Base-by-base conservation (phyloP, 2,113 vertebrate genomes). In the Semnornis frantzii region DNA sequence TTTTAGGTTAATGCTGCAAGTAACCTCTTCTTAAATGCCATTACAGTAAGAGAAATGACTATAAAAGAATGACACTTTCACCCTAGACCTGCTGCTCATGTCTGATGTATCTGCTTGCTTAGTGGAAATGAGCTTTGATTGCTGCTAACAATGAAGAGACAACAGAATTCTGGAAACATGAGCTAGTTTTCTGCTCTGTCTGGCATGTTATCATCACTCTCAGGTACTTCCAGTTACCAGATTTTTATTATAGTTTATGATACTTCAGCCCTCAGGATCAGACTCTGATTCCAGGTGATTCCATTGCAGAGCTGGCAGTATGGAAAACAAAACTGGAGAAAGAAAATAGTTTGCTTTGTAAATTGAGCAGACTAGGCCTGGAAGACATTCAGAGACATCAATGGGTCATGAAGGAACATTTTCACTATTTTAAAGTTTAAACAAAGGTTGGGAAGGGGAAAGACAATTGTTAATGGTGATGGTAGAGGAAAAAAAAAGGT, bases 231-330 rank as follows among this genome's bases (percentile, higher is more conserved):
- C 54, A 19, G 17, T 63, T 81, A 55, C 62, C 33, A 33, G 50
- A 34, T 84, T 91, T 93, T 93, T 90, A 81, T 86, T 86, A 50
- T 33, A 58, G 59, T 23, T 90, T 54, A 58, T 90, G 80, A 62
- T 84, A 81, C 55, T 65, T 78, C 65, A 95, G 58, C 65, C 33
- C 12, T 65, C 31, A 65, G 34, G 44, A 65, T 72, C 12, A 39
- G 58, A 69, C 19, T 81, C 31, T 60, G 37, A 42, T 85, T 73
- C 48, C 82, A 93, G 64, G 50, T 52, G 50, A 52, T 25, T 24
- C 50, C 23, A 13, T 80, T 85, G 17, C 76, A 93, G 66, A 69
- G 25, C 48, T 84, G 74, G 37, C 12, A 68, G 25, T 19, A 30
- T 34, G 9, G 19, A 15, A 8, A 5, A 4, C 23, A 54, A 8